Conservation (phyloP, 2,113 vertebrate species). For the Bolborhynchus lineola region DNA sequence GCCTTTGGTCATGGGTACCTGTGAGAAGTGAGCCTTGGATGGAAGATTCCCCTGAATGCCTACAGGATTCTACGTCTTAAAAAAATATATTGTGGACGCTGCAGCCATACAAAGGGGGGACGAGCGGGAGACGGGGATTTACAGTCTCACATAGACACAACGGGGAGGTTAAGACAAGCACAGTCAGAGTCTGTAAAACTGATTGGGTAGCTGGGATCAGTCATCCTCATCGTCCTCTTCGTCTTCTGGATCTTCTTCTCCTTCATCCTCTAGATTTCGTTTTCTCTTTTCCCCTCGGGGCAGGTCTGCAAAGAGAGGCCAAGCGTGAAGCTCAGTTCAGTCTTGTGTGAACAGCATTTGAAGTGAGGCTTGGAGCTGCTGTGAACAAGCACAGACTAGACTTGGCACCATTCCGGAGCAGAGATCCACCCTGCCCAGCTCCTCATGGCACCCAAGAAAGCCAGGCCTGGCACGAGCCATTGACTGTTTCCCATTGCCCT, state of each 20-base stretch:
- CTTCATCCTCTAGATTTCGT: conserved; percentile 53
- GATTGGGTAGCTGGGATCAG: conserved; percentile 50
- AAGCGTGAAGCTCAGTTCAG: background rate
- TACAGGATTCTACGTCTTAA: conserved; percentile 69
- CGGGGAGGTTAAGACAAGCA: conserved; percentile 47
- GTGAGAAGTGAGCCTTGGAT: conserved; percentile 51
- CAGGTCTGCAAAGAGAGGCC: conserved; percentile 45
- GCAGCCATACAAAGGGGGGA: conserved; percentile 67
- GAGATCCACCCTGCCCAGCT: background rate
- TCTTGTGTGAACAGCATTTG: background rate
- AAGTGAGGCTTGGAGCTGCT: background rate
- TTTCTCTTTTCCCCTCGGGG: conserved; percentile 47
- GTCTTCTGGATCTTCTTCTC: conserved; percentile 43
- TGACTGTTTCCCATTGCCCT: background rate
- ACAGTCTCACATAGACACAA: conserved; percentile 69
- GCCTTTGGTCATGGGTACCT: conserved; percentile 67
- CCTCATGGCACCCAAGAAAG: background rate
- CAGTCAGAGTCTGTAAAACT: conserved; percentile 67
- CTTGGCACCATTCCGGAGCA: background rate
- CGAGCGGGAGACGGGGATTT: conserved; percentile 45
- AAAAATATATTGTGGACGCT: conserved; percentile 73
- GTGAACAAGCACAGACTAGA: background rate
- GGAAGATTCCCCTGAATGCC: conserved; percentile 66
- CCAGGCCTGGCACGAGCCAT: background rate
- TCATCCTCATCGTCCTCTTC: conserved; percentile 57